These are phyloP conservation scores for Hydrophis major DNA, from an alignment of 2,797 vertebrate species.

Conservation along the genomic window DNA sequence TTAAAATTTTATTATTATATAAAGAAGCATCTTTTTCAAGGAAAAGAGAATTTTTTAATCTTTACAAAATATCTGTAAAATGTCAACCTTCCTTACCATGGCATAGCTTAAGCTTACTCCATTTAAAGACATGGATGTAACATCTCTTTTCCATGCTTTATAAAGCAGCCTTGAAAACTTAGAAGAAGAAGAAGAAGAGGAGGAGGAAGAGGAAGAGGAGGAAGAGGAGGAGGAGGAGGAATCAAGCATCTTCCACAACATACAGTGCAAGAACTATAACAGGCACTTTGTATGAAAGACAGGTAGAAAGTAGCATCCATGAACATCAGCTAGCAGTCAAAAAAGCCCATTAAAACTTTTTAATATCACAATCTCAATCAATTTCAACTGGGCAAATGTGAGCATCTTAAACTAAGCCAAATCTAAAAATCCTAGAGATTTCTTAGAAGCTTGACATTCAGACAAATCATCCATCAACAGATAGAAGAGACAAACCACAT, in stretches of 20 bases:
- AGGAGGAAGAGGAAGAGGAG: no score
- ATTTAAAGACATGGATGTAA: constrained; percentile 34
- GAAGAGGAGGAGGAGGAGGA: no score
- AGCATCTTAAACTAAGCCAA: not conserved
- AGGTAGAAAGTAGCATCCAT: not conserved
- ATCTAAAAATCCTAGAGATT: not conserved
- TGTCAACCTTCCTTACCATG: constrained; percentile 60
- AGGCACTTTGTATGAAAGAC: not conserved
- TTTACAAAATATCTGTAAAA: constrained; percentile 51
- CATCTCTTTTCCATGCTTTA: constrained; percentile 38
- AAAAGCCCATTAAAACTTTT: not conserved
- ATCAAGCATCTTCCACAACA: not conserved
- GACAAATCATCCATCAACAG: not conserved
- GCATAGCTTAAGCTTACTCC: constrained; percentile 31
- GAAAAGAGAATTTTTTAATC: not conserved
- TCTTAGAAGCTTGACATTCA: not conserved
- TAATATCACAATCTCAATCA: not conserved
- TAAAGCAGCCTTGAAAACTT: not conserved
- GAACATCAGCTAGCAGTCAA: not conserved
- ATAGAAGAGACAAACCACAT: not conserved
- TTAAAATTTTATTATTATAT: no score
- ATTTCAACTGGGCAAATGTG: not conserved
- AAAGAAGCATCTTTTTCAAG: no score
- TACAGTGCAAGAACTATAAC: not conserved
- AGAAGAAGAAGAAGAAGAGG: not conserved